Base-by-base conservation (phyloP, 2,888 invertebrate genomes). In the Campopleginae sp. region DNA sequence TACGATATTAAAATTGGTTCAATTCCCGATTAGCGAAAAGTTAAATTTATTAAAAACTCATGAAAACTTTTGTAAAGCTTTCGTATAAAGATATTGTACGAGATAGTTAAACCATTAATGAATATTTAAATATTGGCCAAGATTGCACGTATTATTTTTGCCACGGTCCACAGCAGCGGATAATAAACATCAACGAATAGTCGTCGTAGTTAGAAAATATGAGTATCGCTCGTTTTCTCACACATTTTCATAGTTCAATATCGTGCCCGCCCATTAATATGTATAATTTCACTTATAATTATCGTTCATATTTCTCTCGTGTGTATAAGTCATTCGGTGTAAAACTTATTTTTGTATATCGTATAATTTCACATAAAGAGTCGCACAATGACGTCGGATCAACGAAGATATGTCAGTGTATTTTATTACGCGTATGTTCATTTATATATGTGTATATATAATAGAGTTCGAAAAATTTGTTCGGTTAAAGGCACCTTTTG, bases 401-500 rank as follows among this genome's bases (percentile, higher is more conserved):
- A 65, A 76, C 72, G 81, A 70, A 76, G 51, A 77, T 71, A 17
- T 46, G 31, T 81, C 19, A 65, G 61, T 48, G 27, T 19, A 38
- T 77, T 31, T 38, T 33, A 61, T 51, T 72, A 48, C 77, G 46
- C 17, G 48, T 31, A 65, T 65, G 42, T 65, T 4, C 63, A 38
- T 27, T 8, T 70, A 51, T 66, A 31, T 66, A 66, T 71, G 48
- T 74, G 23, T 58, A 54, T 78, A 23, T 71, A 84, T 65, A 78
- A 84, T 65, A 78, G 27, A 80, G 58, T 74, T 83, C 58, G 79
- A 82, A 80, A 44, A 74, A 65, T 38, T 58, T 46, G 76, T 80
- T 77, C 72, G 76, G 75, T 75, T 48, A 88, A 88, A 92, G 93
- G 93, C 92, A 93, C 93, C 93, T 90, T 89, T 90, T 90, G 89